phyloP scores from a whole-genome alignment of 2,797 vertebrate species.

The Sciurus carolinensis region DNA sequence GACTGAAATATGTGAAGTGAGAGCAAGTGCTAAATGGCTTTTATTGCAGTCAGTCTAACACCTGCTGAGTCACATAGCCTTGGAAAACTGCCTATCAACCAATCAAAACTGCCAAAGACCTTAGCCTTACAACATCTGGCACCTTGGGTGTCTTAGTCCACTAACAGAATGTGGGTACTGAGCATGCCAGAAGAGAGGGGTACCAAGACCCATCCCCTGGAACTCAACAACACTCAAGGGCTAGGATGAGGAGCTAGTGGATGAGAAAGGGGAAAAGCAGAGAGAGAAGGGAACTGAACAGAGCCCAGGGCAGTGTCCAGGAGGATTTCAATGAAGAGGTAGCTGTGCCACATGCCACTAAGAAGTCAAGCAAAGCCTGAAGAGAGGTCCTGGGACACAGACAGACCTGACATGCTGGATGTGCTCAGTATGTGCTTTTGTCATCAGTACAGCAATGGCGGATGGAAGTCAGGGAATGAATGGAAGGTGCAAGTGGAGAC shows the following conservation, averaged over 20 bases:
- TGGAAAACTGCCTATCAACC: background rate
- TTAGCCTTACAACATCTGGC: background rate
- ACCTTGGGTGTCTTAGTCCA: no score
- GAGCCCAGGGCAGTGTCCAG: background rate
- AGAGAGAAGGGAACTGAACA: background rate
- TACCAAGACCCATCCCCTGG: background rate
- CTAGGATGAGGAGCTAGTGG: background rate
- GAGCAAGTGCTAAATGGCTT: background rate
- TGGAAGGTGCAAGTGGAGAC: background rate
- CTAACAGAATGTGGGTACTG: background rate
- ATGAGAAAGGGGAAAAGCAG: background rate
- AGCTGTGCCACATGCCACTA: no score
- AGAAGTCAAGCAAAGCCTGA: background rate
- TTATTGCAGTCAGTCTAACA: background rate
- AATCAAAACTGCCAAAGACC: background rate
- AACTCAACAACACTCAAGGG: background rate
- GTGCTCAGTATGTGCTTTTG: background rate
- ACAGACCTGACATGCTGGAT: background rate
- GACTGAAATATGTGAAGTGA: background rate
- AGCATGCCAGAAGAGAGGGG: background rate
- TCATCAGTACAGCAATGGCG: background rate
- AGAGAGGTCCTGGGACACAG: background rate
- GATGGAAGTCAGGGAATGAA: background rate
- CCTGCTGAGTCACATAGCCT: background rate
- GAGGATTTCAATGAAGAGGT: background rate